Conservation (phyloP, 2,113 vertebrate species). For the Suricata suricatta region DNA sequence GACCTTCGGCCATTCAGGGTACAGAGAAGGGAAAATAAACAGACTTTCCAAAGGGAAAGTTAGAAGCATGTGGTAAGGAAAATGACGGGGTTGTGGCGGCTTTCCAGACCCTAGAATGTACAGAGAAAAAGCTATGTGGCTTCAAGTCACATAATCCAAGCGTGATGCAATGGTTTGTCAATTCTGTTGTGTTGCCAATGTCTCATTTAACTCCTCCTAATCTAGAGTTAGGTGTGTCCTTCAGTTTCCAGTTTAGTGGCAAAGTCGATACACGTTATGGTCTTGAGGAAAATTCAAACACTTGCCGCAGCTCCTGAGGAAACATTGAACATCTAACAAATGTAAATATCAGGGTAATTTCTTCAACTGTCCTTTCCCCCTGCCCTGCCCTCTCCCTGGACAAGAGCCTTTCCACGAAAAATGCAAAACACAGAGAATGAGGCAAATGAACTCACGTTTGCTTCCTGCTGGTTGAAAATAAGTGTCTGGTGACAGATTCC, state of each 20-base stretch:
- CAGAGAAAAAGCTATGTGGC: not conserved
- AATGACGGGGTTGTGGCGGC: not conserved
- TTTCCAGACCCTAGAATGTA: not conserved
- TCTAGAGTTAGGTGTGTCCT: not conserved
- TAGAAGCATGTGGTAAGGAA: not conserved
- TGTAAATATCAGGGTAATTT: not conserved
- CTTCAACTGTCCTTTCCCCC: not conserved
- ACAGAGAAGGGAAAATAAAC: not conserved
- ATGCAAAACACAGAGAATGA: not conserved
- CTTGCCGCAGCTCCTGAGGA: not conserved
- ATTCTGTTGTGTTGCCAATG: not conserved
- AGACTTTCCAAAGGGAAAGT: not conserved
- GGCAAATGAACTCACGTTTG: not conserved
- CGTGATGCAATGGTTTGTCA: not conserved
- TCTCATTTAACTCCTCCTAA: not conserved
- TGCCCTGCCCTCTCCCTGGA: not conserved
- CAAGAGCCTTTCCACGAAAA: not conserved
- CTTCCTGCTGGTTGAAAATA: not conserved
- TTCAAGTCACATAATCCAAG: not conserved
- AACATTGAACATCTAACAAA: not conserved
- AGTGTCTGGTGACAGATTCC: not conserved
- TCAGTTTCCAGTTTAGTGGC: not conserved
- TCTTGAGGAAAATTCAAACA: not conserved
- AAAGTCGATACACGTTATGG: not conserved
- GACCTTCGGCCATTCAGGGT: not conserved